Percentiles rank a stretch among this genome's conserved stretches.
phyloP scores from a whole-genome alignment of 2,797 vertebrate species.

The Pempheris klunzingeri region DNA sequence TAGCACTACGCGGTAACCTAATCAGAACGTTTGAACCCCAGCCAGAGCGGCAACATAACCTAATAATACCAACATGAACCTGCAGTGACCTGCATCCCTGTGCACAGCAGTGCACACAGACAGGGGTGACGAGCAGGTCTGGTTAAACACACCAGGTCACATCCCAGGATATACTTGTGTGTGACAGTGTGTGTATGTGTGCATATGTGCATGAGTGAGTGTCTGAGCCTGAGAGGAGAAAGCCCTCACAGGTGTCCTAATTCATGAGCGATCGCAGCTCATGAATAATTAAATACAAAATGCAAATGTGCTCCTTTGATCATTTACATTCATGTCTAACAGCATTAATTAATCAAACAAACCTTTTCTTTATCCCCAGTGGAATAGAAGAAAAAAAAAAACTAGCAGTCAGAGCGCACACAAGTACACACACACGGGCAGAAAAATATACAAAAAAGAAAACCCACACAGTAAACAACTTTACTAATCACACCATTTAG shows the following conservation, averaged over 20 bases:
- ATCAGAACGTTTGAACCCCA: constrained; percentile 80
- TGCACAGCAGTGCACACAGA: constrained; percentile 56
- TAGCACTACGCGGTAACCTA: constrained; percentile 77
- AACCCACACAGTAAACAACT: constrained; percentile 61
- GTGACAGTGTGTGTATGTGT: constrained; percentile 25
- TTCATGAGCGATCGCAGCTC: constrained; percentile 78
- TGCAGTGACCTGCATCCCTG: constrained; percentile 75
- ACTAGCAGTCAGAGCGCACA: constrained; percentile 47
- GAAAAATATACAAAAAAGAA: constrained; percentile 40
- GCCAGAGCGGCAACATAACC: constrained; percentile 76
- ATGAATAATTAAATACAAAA: constrained; percentile 83
- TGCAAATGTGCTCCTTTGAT: constrained; percentile 84
- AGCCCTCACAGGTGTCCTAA: constrained; percentile 81
- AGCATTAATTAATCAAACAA: constrained; percentile 87
- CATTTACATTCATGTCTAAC: constrained; percentile 83
- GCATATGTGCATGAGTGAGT: constrained; percentile 42
- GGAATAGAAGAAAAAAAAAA: constrained; percentile 58
- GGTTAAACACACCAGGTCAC: constrained; percentile 76
- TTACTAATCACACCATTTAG: constrained; percentile 67
- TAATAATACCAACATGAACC: constrained; percentile 79
- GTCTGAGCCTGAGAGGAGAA: constrained; percentile 57
- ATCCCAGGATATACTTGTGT: constrained; percentile 58
- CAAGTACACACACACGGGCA: constrained; percentile 30
- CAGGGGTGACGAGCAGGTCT: constrained; percentile 62
- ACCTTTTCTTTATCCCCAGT: constrained; percentile 80